Evolutionary conservation across 2,113 vertebrate genomes (phyloP).

Genomic region (Dascyllus trimaculatus): DNA sequence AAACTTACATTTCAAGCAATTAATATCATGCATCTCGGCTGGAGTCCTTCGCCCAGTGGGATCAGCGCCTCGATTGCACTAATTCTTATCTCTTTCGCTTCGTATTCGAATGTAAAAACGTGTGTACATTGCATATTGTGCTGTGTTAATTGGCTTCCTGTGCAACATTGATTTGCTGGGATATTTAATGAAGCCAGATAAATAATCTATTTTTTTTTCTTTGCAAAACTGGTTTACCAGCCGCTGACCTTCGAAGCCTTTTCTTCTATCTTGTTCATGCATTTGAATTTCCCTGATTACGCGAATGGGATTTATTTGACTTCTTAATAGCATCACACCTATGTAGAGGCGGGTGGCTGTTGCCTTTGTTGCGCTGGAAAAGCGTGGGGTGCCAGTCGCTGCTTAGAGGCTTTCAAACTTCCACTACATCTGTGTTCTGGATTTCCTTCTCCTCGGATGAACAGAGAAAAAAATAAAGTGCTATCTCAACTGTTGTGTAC

Average conservation of each 20-base stretch:
- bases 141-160: background rate
- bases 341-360: background rate
- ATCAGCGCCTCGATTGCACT: background rate
- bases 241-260: constrained; percentile 31
- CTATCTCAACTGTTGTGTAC: constrained; percentile 35
- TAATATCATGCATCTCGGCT: background rate
- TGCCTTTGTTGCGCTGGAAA: constrained; percentile 4
- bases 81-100: constrained; percentile 2
- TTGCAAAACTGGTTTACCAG: constrained; percentile 26
- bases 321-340: constrained; percentile 24
- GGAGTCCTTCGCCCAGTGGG: background rate
- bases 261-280: background rate
- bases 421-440: constrained; percentile 1
- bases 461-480: constrained; percentile 22
- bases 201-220: background rate
- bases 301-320: constrained; percentile 19
- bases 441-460: constrained; percentile 2
- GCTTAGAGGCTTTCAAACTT: constrained; percentile 44
- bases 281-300: constrained; percentile 41
- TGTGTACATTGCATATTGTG: background rate
- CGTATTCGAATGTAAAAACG: background rate
- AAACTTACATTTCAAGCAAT: constrained; percentile 2
- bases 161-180: background rate
- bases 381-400: constrained; percentile 20
- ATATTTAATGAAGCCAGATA: background rate